Evolutionary conservation across 2,797 vertebrate species (phyloP).

Genomic region (Myotis daubentonii): DNA sequence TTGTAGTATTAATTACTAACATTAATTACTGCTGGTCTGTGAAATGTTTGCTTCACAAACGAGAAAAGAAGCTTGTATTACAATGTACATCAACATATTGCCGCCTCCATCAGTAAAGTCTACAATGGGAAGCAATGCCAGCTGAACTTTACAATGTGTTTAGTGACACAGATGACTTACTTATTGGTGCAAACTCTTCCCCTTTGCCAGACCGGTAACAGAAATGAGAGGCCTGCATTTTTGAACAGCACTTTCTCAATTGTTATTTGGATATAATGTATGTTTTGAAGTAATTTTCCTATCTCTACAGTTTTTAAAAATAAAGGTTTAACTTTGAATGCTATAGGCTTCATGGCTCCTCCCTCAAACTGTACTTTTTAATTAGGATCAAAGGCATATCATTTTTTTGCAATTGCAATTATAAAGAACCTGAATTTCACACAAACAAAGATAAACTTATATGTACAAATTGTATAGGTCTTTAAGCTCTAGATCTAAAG

Average conservation of each 20-base stretch:
- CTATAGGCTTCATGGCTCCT: background rate
- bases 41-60: background rate
- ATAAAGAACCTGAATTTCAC: slow-evolving; percentile 5
- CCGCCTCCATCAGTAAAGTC: background rate
- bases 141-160: background rate
- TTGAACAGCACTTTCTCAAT: background rate
- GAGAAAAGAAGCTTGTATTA: slow-evolving; percentile 16
- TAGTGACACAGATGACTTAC: background rate
- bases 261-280: background rate
- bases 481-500: slow-evolving; percentile 34
- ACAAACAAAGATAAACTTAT: background rate
- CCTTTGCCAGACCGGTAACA: background rate
- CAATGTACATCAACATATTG: background rate
- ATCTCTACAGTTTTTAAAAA: background rate
- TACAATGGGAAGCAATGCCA: background rate
- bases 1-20: background rate
- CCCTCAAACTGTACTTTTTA: background rate
- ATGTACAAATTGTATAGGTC: background rate
- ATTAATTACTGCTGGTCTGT: slow-evolving; percentile 5
- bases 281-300: slow-evolving; percentile 42
- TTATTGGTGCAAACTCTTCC: background rate
- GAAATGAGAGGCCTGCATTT: background rate
- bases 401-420: slow-evolving; percentile 10
- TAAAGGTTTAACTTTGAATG: slow-evolving; percentile 39
- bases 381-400: slow-evolving; percentile 10